phyloP scores from a whole-genome alignment of 1,140 invertebrate genomes.

The Drosophila busckii region DNA sequence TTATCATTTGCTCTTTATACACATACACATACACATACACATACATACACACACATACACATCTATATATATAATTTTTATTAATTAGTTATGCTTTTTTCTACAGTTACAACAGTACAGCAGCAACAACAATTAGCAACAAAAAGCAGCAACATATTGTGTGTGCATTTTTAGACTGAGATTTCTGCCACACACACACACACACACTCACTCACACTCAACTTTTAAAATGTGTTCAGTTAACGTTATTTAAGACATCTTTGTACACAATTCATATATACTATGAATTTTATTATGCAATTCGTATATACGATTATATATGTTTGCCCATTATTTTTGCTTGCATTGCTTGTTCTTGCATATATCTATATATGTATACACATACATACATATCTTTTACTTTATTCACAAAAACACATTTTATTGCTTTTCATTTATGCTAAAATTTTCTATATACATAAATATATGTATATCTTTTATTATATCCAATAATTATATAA shows the following conservation, averaged over 20 bases:
- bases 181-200: constrained; percentile 41
- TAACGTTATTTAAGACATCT: constrained; percentile 66
- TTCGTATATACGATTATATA: too few species aligned
- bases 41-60: constrained; percentile 14
- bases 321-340: neutral
- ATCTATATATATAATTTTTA: constrained; percentile 16
- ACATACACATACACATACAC: too few species aligned
- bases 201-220: constrained; percentile 13
- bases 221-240: constrained; percentile 69
- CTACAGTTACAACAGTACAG: constrained; percentile 1
- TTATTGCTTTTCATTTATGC: constrained; percentile 23
- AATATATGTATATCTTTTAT: constrained; percentile 14
- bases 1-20: constrained; percentile 13
- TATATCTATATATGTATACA: constrained; percentile 6
- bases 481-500: constrained; percentile 14
- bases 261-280: too few species aligned
- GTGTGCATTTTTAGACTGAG: constrained; percentile 60
- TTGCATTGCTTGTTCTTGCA: too few species aligned
- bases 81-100: constrained; percentile 12
- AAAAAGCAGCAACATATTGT: constrained; percentile 15
- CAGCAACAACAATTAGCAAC: constrained; percentile 1
- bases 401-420: constrained; percentile 1
- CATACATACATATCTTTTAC: constrained; percentile 21
- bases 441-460: constrained; percentile 19
- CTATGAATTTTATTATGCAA: too few species aligned